Conservation (phyloP, 2,113 vertebrate genomes). For the Eublepharis macularius region DNA sequence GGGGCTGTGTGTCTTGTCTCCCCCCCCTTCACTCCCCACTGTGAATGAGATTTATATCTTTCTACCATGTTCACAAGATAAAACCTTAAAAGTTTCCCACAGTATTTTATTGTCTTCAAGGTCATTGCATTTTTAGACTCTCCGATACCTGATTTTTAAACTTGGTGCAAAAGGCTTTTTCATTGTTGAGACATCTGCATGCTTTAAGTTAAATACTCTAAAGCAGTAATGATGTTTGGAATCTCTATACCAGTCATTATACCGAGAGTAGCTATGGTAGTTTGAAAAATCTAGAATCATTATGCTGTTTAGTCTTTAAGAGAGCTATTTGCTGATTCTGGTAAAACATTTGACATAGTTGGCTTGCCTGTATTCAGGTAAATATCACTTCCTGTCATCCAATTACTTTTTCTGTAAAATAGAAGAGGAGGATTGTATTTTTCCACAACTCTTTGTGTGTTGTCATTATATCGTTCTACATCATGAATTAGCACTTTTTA, state of each 20-base stretch:
- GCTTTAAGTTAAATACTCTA: neutral
- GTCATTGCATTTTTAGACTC: neutral
- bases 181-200: neutral
- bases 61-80: neutral
- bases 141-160: neutral
- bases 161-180: neutral
- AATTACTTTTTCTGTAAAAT: conserved; percentile 22
- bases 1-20: neutral
- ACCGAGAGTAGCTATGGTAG: neutral
- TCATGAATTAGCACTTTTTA: conserved; percentile 7
- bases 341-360: conserved; percentile 38
- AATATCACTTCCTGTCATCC: conserved; percentile 50
- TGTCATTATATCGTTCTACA: conserved; percentile 50
- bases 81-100: neutral
- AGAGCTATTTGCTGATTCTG: conserved; percentile 23
- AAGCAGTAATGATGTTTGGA: neutral
- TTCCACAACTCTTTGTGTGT: conserved; percentile 51
- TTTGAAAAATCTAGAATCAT: neutral
- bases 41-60: neutral
- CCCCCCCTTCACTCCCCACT: neutral
- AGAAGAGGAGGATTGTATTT: conserved; percentile 42
- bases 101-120: neutral
- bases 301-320: neutral
- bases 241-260: neutral
- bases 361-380: conserved; percentile 24